Conservation (phyloP, 1,140 invertebrate genomes). For the Anthonomus grandis region DNA sequence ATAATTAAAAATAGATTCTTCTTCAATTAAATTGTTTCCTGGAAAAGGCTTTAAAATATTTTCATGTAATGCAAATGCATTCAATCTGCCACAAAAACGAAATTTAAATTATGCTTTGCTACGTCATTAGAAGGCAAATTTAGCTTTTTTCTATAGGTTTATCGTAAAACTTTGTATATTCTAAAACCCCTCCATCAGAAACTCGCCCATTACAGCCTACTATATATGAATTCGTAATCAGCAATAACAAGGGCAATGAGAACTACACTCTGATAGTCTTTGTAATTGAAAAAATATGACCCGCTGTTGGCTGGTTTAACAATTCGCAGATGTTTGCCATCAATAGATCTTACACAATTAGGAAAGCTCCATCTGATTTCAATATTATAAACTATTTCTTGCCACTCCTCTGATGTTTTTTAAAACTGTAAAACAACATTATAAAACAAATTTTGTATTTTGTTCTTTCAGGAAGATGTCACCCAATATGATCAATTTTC, state of each 20-base stretch:
- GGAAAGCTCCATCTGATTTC: slow-evolving; percentile 17
- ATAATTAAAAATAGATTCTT: slow-evolving; percentile 30
- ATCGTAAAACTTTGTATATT: slow-evolving; percentile 19
- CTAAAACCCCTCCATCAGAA: slow-evolving; percentile 38
- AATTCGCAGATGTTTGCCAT: slow-evolving; percentile 37
- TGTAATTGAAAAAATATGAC: slow-evolving; percentile 40
- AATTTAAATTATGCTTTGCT: background rate
- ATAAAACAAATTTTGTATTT: too few species aligned
- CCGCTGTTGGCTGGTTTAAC: slow-evolving; percentile 33
- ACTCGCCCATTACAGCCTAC: slow-evolving; percentile 36
- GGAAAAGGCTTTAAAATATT: slow-evolving; percentile 51
- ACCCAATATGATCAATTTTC: too few species aligned
- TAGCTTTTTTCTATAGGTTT: slow-evolving; percentile 10
- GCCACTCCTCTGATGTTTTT: slow-evolving; percentile 10
- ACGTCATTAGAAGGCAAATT: slow-evolving; percentile 15
- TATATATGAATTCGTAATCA: slow-evolving; percentile 51
- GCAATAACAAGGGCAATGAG: slow-evolving; percentile 50
- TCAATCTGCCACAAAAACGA: background rate
- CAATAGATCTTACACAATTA: slow-evolving; percentile 1
- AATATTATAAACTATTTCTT: slow-evolving; percentile 11
- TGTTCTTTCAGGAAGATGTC: too few species aligned
- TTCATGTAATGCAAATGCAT: slow-evolving; percentile 49
- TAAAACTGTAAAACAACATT: slow-evolving; percentile 12
- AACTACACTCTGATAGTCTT: slow-evolving; percentile 1
- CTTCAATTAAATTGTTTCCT: slow-evolving; percentile 30